A percentile compares a stretch with the other conserved stretches of the same genome.
Conservation (phyloP, 2,113 vertebrate genomes). For the Synodontis membranacea region DNA sequence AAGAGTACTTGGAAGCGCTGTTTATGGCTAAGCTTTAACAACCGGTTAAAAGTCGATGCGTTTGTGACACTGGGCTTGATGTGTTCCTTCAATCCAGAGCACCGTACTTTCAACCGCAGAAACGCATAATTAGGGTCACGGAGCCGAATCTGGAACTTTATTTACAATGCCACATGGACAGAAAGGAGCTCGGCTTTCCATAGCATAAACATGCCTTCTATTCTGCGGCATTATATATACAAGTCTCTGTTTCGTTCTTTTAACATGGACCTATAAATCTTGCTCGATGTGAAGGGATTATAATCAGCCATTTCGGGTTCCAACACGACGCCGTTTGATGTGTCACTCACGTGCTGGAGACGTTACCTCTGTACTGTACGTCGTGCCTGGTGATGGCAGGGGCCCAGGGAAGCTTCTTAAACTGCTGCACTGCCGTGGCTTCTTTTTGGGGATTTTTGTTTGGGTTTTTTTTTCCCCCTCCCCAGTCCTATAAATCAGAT, state of each 20-base stretch:
- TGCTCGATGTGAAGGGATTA: slow-evolving; percentile 55
- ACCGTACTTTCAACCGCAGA: slow-evolving; percentile 40
- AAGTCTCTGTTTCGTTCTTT: slow-evolving; percentile 52
- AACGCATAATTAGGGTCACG: slow-evolving; percentile 33
- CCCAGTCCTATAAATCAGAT: neutral
- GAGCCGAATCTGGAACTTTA: slow-evolving; percentile 45
- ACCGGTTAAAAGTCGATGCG: slow-evolving; percentile 6
- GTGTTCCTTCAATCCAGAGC: slow-evolving; percentile 10
- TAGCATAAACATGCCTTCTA: slow-evolving; percentile 50
- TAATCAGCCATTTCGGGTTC: slow-evolving; percentile 50
- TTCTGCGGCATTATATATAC: slow-evolving; percentile 30
- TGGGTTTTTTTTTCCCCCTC: no score
- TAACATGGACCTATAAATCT: slow-evolving; percentile 62
- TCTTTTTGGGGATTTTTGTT: no score
- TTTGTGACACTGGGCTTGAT: slow-evolving; percentile 13
- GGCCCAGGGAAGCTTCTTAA: slow-evolving; percentile 60
- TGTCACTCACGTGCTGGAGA: slow-evolving; percentile 56
- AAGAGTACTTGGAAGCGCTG: slow-evolving; percentile 14
- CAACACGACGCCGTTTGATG: slow-evolving; percentile 56
- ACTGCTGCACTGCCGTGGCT: slow-evolving; percentile 43
- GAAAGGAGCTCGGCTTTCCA: slow-evolving; percentile 46
- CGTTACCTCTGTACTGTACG: slow-evolving; percentile 34
- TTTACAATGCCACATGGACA: slow-evolving; percentile 54
- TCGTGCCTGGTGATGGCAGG: slow-evolving; percentile 47
- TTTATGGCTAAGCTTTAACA: slow-evolving; percentile 19